Conservation (phyloP, 2,888 invertebrate species). For the Hyposoter didymator region DNA sequence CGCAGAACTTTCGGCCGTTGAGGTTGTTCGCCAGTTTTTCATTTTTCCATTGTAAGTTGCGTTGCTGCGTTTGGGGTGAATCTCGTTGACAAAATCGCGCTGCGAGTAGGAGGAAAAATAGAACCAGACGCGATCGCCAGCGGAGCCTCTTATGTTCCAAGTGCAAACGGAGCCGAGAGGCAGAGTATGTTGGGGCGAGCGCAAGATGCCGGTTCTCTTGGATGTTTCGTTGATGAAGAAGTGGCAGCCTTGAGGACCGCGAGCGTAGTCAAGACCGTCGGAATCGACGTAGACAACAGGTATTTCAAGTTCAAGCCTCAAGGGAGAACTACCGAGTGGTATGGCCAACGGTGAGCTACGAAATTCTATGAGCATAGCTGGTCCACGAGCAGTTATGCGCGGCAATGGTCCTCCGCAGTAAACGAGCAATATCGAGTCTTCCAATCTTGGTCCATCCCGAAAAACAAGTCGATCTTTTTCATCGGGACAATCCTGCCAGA, state of each 20-base stretch:
- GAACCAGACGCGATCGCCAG: constrained; percentile 93
- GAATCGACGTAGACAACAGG: constrained; percentile 95
- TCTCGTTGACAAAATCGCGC: constrained; percentile 87
- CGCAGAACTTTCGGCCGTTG: not conserved
- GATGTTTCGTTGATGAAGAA: constrained; percentile 84
- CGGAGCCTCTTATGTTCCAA: constrained; percentile 92
- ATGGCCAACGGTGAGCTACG: constrained; percentile 94
- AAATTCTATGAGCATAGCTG: constrained; percentile 95
- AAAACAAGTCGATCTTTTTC: constrained; percentile 94
- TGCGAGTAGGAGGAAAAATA: constrained; percentile 95
- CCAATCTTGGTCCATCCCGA: constrained; percentile 93
- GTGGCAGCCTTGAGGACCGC: constrained; percentile 84
- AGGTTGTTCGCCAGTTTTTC: constrained; percentile 34
- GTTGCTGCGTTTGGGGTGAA: constrained; percentile 81
- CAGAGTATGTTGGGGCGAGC: constrained; percentile 93
- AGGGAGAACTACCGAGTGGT: constrained; percentile 89
- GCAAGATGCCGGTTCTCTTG: constrained; percentile 90
- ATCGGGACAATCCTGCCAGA: constrained; percentile 93
- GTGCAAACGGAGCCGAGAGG: constrained; percentile 95
- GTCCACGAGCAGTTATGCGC: constrained; percentile 89
- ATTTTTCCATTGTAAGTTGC: constrained; percentile 69
- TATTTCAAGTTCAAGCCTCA: constrained; percentile 94
- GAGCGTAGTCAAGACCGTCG: constrained; percentile 93
- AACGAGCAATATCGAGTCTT: constrained; percentile 93
- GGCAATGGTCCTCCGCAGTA: constrained; percentile 96